Conservation (phyloP, 2,797 vertebrate species). For the Yasuhikotakia modesta region DNA sequence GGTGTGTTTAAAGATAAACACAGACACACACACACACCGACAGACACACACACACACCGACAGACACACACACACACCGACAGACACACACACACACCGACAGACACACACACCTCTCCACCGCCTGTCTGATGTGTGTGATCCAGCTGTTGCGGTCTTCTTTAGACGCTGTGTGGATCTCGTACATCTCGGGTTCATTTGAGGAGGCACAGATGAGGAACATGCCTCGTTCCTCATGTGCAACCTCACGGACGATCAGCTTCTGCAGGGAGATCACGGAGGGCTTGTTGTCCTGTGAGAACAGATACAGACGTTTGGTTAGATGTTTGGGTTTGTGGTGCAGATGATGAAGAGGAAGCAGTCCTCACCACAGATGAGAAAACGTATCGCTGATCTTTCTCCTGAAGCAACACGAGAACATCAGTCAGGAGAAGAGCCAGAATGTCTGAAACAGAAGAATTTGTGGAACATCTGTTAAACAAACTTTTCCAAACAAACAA, state of each 20-base stretch:
- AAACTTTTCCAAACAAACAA: no score
- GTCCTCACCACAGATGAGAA: constrained; percentile 91
- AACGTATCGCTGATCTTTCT: constrained; percentile 92
- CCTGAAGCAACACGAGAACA: constrained; percentile 90
- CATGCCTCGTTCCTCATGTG: constrained; percentile 87
- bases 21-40: no score
- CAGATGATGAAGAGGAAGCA: not conserved
- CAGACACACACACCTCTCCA: constrained; percentile 79
- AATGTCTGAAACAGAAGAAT: constrained; percentile 78
- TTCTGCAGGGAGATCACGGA: constrained; percentile 84
- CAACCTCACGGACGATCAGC: constrained; percentile 87
- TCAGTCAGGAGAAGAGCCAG: constrained; percentile 91
- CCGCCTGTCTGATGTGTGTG: constrained; percentile 80
- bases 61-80: no score
- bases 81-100: no score
- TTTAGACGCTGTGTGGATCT: constrained; percentile 83
- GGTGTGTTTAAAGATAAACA: no score
- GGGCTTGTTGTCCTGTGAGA: constrained; percentile 81
- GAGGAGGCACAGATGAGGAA: constrained; percentile 86
- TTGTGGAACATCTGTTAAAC: not conserved
- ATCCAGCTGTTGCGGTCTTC: constrained; percentile 87
- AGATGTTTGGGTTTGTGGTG: not conserved
- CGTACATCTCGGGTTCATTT: constrained; percentile 86
- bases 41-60: no score
- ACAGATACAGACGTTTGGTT: not conserved